Evolutionary conservation across 2,797 vertebrate species (phyloP), one percentile per base, ranked within the genome.

Genomic region (Tolypeutes matacus): DNA sequence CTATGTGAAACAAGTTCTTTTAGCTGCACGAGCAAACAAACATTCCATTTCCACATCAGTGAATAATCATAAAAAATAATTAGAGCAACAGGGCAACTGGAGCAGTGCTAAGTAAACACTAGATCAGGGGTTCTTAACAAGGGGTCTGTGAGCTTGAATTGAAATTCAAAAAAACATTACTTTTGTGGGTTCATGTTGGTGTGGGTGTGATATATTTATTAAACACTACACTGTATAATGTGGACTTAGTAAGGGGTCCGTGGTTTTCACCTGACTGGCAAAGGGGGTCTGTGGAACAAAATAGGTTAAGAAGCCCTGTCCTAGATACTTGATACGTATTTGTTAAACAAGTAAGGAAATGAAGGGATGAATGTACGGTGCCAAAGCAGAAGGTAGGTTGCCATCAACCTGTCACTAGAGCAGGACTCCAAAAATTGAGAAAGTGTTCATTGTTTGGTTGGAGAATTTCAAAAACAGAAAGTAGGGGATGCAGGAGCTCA

Each of bases 51-150:
- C 95, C 62, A 92, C 82, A 70, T 87, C 91, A 34, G 70, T 73
- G 93, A 90, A 83, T 95, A 94, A 94, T 93, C 89, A 72, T 73
- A 93, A 86, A 73, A 95, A 49, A 46, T 69, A 94, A 92, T 85
- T 86, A 83, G 84, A 92, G 77, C 11, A 67, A 76, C 13, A 36
- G 72, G 60, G 14, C 51, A 72, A 34, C 87, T n/a, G 27, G 53
- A 89, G 88, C 49, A 34, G 21, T 21, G 31, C 10, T 10, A 29
- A 51, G 60, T n/a, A 69, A 46, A 46, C 9, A 9, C 46, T 46
- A 46, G 46, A 46, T 46, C 46, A 46, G 46, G 46, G 46, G 46
- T 46, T 46, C 46, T 46, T 46, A 46, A 46, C 46, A 46, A 46
- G 46, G 46, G 46, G 46, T 46, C 9, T 8, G 9, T 46, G 46